These are phyloP conservation scores for Oasisia sp. DNA, from an alignment of 2,888 invertebrate species.

Conservation along the genomic window DNA sequence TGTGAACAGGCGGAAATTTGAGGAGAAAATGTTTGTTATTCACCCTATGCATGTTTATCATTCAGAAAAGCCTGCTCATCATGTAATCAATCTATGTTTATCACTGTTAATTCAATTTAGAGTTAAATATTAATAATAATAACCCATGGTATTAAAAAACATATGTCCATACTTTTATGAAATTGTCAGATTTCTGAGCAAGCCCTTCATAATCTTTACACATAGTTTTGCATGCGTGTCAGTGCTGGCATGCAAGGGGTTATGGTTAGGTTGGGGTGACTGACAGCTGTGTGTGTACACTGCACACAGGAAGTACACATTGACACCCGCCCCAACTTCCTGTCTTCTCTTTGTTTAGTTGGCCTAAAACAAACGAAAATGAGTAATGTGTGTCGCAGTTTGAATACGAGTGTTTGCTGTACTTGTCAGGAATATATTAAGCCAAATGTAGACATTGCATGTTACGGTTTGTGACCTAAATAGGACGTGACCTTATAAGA, in stretches of 20 bases:
- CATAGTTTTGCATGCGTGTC: background rate
- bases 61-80: no score
- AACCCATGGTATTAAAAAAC: no score
- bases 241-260: background rate
- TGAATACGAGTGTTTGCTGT: background rate
- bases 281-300: background rate
- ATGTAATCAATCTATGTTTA: no score
- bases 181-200: no score
- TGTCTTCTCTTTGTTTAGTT: background rate
- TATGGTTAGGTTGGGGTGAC: background rate
- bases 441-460: background rate
- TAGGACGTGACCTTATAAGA: background rate
- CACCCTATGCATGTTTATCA: no score
- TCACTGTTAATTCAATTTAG: no score
- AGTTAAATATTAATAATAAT: no score
- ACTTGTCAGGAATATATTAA: background rate
- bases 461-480: background rate
- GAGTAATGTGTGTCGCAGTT: background rate
- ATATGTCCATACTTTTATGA: no score
- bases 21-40: no score
- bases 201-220: background rate
- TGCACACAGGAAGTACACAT: background rate
- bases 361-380: background rate
- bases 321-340: background rate
- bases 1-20: no score